phyloP scores from a whole-genome alignment of 2,888 invertebrate genomes.

The Tolmerus cingulatus region DNA sequence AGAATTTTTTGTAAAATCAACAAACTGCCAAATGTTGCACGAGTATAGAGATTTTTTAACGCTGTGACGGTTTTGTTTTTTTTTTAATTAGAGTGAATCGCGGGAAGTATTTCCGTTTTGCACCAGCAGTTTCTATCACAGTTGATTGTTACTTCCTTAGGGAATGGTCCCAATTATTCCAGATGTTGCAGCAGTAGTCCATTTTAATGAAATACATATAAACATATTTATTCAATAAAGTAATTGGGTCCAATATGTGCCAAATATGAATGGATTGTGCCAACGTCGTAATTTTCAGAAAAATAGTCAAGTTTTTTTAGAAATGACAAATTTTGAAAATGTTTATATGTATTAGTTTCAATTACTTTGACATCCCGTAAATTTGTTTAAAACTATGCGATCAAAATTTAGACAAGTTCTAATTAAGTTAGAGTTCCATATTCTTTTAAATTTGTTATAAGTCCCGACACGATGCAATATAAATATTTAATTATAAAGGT shows the following conservation, averaged over 20 bases:
- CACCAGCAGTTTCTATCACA: neutral
- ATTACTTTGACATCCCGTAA: too few relatives aligned
- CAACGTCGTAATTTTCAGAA: too few relatives aligned
- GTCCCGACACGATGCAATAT: too few relatives aligned
- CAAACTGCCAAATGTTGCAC: neutral
- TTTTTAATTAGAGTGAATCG: neutral
- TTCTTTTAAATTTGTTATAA: too few relatives aligned
- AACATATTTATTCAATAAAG: neutral
- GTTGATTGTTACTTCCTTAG: neutral
- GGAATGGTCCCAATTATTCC: neutral
- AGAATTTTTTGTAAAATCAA: neutral
- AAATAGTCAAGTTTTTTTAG: too few relatives aligned
- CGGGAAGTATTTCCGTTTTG: neutral
- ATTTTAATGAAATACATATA: neutral
- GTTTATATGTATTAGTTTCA: too few relatives aligned
- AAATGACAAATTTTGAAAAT: too few relatives aligned
- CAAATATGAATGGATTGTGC: too few relatives aligned
- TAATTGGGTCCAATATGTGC: neutral
- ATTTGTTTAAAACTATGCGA: too few relatives aligned
- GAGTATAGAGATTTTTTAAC: neutral
- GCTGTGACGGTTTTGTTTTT: neutral
- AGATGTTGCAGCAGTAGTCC: neutral
- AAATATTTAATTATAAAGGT: too few relatives aligned
- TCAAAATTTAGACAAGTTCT: too few relatives aligned
- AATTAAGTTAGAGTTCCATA: too few relatives aligned